These are phyloP conservation scores for Stigmatopora argus DNA, from an alignment of 2,113 vertebrate species.

Conservation along the genomic window DNA sequence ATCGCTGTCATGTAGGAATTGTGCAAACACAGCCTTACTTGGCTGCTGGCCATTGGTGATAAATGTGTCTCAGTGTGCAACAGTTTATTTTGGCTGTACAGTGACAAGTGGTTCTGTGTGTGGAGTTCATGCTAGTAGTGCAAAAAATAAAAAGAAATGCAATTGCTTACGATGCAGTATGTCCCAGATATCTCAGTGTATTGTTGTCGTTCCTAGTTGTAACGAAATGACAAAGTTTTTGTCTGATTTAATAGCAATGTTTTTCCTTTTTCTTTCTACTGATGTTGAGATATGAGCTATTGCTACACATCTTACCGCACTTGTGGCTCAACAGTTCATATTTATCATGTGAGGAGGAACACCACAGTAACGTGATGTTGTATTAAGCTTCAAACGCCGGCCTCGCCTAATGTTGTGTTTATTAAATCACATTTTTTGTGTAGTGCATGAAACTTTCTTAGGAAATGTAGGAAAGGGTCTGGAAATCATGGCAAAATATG, in stretches of 20 bases:
- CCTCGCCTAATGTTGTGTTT: not conserved
- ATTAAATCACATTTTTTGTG: not conserved
- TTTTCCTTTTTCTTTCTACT: not conserved
- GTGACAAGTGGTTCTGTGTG: constrained; percentile 18
- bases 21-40: constrained; percentile 41
- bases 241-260: not conserved
- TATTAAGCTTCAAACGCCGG: not conserved
- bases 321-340: constrained; percentile 8
- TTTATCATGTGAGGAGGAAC: constrained; percentile 6
- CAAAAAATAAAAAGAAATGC: not conserved
- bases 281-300: not conserved
- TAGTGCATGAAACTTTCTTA: not conserved
- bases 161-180: not conserved
- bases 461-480: not conserved
- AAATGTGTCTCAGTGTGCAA: constrained; percentile 57
- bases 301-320: constrained; percentile 10
- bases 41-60: constrained; percentile 40
- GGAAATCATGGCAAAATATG: not conserved
- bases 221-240: not conserved
- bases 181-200: not conserved
- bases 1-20: constrained; percentile 33
- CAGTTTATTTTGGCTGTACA: constrained; percentile 59
- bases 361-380: not conserved
- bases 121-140: constrained; percentile 6
- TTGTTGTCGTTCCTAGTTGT: not conserved